These are phyloP conservation scores for Lasioglossum malachurum DNA, from an alignment of 2,888 invertebrate genomes.

Conservation along the genomic window DNA sequence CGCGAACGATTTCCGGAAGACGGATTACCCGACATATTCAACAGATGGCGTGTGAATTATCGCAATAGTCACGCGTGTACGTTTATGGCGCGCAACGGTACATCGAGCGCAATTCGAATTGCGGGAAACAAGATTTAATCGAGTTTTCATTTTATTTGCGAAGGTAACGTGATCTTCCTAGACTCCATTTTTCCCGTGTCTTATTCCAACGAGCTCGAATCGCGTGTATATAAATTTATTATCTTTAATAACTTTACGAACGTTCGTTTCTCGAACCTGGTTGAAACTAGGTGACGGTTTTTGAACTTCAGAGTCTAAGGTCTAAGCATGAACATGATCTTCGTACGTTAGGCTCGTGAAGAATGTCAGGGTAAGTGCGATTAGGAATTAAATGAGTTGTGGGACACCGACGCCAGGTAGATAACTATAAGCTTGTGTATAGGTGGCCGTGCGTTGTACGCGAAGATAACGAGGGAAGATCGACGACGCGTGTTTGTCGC, in stretches of 20 bases:
- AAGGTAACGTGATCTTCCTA: neutral
- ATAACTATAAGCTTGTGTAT: neutral
- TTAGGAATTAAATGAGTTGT: neutral
- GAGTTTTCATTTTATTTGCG: neutral
- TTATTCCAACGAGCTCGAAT: neutral
- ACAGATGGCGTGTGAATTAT: constrained; percentile 18
- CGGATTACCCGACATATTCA: constrained; percentile 4
- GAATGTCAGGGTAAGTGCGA: neutral
- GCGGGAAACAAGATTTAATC: neutral
- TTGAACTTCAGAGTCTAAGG: no score
- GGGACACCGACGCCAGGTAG: neutral
- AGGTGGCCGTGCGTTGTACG: neutral
- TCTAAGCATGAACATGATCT: no score
- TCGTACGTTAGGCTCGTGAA: neutral
- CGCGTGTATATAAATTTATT: neutral
- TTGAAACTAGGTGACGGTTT: no score
- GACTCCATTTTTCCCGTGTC: neutral
- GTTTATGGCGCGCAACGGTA: neutral
- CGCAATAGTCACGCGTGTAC: neutral
- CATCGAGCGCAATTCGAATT: neutral
- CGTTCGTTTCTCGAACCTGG: no score
- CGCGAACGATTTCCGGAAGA: neutral
- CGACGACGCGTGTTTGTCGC: constrained; percentile 29
- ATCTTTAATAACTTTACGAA: neutral
- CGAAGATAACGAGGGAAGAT: neutral